Evolutionary conservation across 2,797 vertebrate species (phyloP).

Genomic region (Sarcoramphus papa): DNA sequence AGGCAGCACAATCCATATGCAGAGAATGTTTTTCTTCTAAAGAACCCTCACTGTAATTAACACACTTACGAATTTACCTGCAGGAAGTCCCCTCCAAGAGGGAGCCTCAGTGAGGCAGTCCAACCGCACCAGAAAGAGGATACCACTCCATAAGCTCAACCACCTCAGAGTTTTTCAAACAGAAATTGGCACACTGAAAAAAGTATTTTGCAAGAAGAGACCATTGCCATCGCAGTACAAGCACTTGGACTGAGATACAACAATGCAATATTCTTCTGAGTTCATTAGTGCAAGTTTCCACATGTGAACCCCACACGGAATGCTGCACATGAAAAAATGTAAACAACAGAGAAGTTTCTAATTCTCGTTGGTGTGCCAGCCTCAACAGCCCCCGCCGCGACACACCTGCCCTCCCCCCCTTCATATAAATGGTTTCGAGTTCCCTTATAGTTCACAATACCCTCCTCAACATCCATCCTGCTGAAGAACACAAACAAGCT

Average conservation of each 20-base stretch:
- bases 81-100: not conserved
- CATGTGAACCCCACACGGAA: constrained; percentile 62
- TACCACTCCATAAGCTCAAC: constrained; percentile 69
- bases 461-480: constrained; percentile 1
- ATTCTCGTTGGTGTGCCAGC: constrained; percentile 42
- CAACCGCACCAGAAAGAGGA: constrained; percentile 54
- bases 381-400: not conserved
- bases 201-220: constrained; percentile 72
- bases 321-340: constrained; percentile 70
- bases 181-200: constrained; percentile 72
- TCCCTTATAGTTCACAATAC: constrained; percentile 22
- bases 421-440: constrained; percentile 9
- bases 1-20: not conserved
- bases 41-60: not conserved
- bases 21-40: not conserved
- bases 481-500: not conserved
- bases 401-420: constrained; percentile 2
- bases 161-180: constrained; percentile 66
- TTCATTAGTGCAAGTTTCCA: constrained; percentile 69
- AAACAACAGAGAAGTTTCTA: constrained; percentile 67
- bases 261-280: constrained; percentile 70
- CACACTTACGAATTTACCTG: not conserved
- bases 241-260: constrained; percentile 65
- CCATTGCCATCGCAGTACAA: constrained; percentile 67
- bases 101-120: not conserved